These are phyloP conservation scores for Scaptomyza montana DNA, from an alignment of 1,140 invertebrate species.

Conservation along the genomic window DNA sequence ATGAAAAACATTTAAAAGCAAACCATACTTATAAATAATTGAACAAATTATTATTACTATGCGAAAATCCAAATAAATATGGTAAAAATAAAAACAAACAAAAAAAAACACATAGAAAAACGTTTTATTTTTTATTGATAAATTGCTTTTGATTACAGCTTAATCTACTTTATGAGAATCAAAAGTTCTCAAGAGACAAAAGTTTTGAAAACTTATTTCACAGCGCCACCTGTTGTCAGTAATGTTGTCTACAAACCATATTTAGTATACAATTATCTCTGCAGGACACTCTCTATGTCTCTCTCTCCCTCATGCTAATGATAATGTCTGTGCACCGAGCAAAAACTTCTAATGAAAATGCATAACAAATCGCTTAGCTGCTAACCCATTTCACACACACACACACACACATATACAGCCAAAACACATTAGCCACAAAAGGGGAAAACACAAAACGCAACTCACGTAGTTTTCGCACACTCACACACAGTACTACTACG, in stretches of 20 bases:
- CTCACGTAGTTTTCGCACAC: slow-evolving; percentile 51
- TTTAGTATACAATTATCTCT: slow-evolving; percentile 21
- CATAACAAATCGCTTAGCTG: slow-evolving; percentile 65
- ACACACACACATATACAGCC: slow-evolving; percentile 45
- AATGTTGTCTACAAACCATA: neutral
- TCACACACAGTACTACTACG: neutral
- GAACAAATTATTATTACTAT: slow-evolving; percentile 72
- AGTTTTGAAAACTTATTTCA: no score
- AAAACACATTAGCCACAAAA: slow-evolving; percentile 43
- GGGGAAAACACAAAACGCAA: slow-evolving; percentile 39
- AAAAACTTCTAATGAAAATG: slow-evolving; percentile 74
- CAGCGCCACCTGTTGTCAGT: slow-evolving; percentile 1
- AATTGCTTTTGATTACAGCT: neutral
- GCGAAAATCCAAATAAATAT: slow-evolving; percentile 78
- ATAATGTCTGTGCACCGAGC: slow-evolving; percentile 53
- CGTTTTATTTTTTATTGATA: no score
- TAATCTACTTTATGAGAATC: no score
- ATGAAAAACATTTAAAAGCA: slow-evolving; percentile 32
- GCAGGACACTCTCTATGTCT: neutral
- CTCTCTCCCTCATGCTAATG: slow-evolving; percentile 41
- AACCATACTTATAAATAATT: slow-evolving; percentile 67
- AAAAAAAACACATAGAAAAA: slow-evolving; percentile 1
- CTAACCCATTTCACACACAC: slow-evolving; percentile 45
- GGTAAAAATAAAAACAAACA: slow-evolving; percentile 30
- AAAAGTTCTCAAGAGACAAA: no score